Evolutionary conservation across 2,797 vertebrate genomes (phyloP).

Genomic region (Poeciliopsis paucimaculata): DNA sequence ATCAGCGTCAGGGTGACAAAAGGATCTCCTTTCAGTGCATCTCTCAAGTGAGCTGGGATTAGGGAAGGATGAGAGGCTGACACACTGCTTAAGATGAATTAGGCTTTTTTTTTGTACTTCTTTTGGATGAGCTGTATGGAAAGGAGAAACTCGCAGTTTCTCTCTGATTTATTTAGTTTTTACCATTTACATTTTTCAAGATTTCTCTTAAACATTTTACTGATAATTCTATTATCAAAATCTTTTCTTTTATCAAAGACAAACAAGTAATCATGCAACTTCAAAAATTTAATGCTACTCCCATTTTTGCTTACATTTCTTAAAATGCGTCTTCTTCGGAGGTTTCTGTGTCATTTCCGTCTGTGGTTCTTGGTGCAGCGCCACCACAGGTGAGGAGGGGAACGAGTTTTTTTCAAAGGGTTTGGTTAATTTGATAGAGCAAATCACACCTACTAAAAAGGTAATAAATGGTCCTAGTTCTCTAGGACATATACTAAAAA

Average conservation of each 20-base stretch:
- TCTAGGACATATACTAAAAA: too few relatives aligned
- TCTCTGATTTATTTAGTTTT: neutral
- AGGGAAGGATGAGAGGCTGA: conserved; percentile 10
- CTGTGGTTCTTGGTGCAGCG: too few relatives aligned
- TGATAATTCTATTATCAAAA: neutral
- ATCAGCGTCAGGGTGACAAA: conserved; percentile 15
- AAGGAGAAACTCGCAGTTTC: neutral
- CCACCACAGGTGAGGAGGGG: too few relatives aligned
- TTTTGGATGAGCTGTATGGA: neutral
- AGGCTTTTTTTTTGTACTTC: neutral
- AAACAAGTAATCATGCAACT: too few relatives aligned
- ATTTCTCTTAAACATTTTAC: neutral
- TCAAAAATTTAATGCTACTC: too few relatives aligned
- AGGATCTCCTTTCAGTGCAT: conserved; percentile 24
- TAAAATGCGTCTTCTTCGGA: too few relatives aligned
- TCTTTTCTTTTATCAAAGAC: neutral
- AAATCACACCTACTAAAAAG: too few relatives aligned
- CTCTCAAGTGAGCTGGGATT: neutral
- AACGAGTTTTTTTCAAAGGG: too few relatives aligned
- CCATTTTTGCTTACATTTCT: too few relatives aligned
- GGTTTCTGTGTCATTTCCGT: too few relatives aligned
- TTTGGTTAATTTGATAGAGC: too few relatives aligned
- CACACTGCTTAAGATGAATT: neutral
- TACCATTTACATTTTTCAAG: neutral
- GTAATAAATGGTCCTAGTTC: too few relatives aligned